phyloP scores from a whole-genome alignment of 2,888 invertebrate species.

The Steromphala cineraria region DNA sequence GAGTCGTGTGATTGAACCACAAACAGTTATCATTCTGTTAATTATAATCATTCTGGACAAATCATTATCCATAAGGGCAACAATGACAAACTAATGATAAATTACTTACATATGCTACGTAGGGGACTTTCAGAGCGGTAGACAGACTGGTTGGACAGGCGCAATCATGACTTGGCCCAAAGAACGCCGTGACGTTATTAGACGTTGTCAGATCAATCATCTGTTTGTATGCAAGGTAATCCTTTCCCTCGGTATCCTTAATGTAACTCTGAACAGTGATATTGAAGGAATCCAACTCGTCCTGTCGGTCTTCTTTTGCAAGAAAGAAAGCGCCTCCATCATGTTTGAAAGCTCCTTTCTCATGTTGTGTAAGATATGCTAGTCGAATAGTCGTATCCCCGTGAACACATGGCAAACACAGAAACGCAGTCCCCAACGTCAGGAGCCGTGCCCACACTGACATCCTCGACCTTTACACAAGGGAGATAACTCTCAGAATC shows the following conservation, averaged over 20 bases:
- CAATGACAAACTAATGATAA: not conserved
- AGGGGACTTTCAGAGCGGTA: conserved; percentile 93
- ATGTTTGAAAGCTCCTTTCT: conserved; percentile 44
- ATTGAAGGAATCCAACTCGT: conserved; percentile 33
- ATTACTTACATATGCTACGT: conserved; percentile 95
- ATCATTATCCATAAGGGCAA: not conserved
- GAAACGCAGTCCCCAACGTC: not conserved
- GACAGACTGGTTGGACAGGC: conserved; percentile 93
- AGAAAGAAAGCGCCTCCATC: conserved; percentile 63
- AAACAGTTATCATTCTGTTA: too few relatives aligned
- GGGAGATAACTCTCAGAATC: too few relatives aligned
- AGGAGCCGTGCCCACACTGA: not conserved
- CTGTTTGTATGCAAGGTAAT: conserved; percentile 46
- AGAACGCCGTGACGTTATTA: conserved; percentile 90
- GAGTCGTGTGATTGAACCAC: too few relatives aligned
- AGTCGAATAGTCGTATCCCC: conserved; percentile 34
- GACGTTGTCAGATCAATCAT: conserved; percentile 77
- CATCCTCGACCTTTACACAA: too few relatives aligned
- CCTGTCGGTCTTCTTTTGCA: conserved; percentile 59
- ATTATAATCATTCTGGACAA: not conserved
- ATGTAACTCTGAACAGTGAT: conserved; percentile 45
- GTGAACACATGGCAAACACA: not conserved
- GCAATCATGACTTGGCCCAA: conserved; percentile 95
- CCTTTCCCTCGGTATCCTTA: conserved; percentile 44
- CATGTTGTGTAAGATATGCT: conserved; percentile 45